Percentiles rank a stretch among this genome's conserved stretches.
Evolutionary conservation across 2,888 invertebrate species (phyloP).

Genomic region (Cantharis rufa): DNA sequence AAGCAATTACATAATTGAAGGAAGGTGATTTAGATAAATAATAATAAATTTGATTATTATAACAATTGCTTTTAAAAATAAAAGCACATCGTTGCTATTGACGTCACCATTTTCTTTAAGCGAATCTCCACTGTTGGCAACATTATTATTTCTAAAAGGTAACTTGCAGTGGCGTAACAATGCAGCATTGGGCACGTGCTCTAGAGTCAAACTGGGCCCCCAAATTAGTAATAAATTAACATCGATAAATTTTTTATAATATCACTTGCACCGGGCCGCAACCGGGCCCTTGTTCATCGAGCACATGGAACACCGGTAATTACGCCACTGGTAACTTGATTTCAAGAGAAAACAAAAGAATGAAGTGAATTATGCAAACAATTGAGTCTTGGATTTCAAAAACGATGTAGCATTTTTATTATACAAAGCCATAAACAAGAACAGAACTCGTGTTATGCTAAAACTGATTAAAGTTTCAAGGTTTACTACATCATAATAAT

Average conservation of each 20-base stretch:
- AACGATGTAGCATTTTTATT: not conserved
- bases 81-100: not conserved
- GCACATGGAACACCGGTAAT: too few species aligned
- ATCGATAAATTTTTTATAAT: too few species aligned
- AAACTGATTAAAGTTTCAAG: not conserved
- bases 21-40: not conserved
- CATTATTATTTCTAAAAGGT: not conserved
- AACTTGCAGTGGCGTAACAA: too few species aligned
- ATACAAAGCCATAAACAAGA: not conserved
- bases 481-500: not conserved
- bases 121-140: not conserved
- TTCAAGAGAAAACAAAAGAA: not conserved
- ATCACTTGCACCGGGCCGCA: too few species aligned
- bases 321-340: too few species aligned
- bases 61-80: not conserved
- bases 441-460: not conserved
- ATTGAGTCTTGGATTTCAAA: not conserved
- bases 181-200: too few species aligned
- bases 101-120: not conserved
- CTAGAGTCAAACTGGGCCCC: too few species aligned
- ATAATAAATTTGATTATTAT: not conserved
- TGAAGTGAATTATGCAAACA: not conserved
- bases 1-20: not conserved
- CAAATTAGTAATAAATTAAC: too few species aligned
- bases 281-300: too few species aligned